Evolutionary conservation across 2,888 invertebrate species (phyloP).

Genomic region (Agapostemon virescens): DNA sequence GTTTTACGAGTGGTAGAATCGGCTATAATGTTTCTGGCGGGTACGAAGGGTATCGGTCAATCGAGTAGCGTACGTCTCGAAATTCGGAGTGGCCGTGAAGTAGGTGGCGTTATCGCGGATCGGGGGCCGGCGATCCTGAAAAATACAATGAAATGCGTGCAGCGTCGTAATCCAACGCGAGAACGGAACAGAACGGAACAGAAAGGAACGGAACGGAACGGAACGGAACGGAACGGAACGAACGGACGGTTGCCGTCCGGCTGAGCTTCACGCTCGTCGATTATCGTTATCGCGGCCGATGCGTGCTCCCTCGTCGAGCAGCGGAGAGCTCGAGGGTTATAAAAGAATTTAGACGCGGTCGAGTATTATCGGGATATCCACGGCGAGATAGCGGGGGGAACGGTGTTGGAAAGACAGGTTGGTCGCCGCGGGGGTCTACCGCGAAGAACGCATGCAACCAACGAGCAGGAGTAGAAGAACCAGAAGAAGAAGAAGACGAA

Average conservation of each 20-base stretch:
- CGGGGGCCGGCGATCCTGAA: conserved; percentile 25
- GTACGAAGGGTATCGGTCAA: no score
- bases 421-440: conserved; percentile 78
- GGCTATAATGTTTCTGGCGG: not conserved
- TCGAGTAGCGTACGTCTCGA: not conserved
- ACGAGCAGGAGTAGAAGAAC: conserved; percentile 53
- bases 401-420: conserved; percentile 80
- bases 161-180: conserved; percentile 53
- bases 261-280: conserved; percentile 67
- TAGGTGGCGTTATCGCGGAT: conserved; percentile 24
- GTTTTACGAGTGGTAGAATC: not conserved
- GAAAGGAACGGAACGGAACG: conserved; percentile 28
- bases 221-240: not conserved
- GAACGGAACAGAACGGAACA: conserved; percentile 25
- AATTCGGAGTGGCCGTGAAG: conserved; percentile 11
- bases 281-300: conserved; percentile 68
- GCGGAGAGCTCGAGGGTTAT: conserved; percentile 52
- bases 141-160: conserved; percentile 58
- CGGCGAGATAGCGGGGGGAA: conserved; percentile 68
- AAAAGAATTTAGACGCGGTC: conserved; percentile 70
- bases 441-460: conserved; percentile 70
- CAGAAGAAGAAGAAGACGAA: conserved; percentile 48
- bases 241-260: conserved; percentile 52
- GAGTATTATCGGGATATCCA: conserved; percentile 73
- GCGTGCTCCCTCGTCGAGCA: conserved; percentile 47